A percentile compares a stretch with the other conserved stretches of the same genome.
Conservation (phyloP, 2,888 invertebrate genomes). For the Diarsia mendica region DNA sequence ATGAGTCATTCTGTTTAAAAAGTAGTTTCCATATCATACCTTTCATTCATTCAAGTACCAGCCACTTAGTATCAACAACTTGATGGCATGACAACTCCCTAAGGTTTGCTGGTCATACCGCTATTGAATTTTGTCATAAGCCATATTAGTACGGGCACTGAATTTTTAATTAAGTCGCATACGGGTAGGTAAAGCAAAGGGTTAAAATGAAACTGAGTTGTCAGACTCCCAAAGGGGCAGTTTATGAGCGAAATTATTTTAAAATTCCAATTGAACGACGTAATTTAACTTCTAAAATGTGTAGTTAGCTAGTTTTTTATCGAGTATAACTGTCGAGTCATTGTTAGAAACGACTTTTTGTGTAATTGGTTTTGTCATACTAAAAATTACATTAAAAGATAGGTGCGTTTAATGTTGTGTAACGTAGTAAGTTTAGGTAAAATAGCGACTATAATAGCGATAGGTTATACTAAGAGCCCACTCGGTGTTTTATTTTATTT, state of each 20-base stretch:
- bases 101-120: conserved; percentile 35
- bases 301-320: conserved; percentile 32
- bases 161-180: conserved; percentile 63
- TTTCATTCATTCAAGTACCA: conserved; percentile 33
- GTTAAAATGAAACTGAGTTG: conserved; percentile 68
- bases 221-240: conserved; percentile 68
- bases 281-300: conserved; percentile 48
- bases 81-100: conserved; percentile 41
- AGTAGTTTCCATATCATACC: neutral
- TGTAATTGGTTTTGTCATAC: conserved; percentile 3
- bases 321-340: conserved; percentile 6
- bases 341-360: conserved; percentile 19
- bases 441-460: too few species aligned
- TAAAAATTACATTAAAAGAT: neutral
- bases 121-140: conserved; percentile 57
- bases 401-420: neutral
- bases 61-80: conserved; percentile 43
- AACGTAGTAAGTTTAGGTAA: neutral
- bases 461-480: too few species aligned
- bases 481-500: too few species aligned
- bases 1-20: conserved; percentile 11
- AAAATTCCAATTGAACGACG: conserved; percentile 60
- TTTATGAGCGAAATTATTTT: conserved; percentile 71
- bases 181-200: conserved; percentile 58
- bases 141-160: conserved; percentile 56